phyloP scores from a whole-genome alignment of 37 sponge, comb jelly and placozoan species.

The Aplysina aerophoba region DNA sequence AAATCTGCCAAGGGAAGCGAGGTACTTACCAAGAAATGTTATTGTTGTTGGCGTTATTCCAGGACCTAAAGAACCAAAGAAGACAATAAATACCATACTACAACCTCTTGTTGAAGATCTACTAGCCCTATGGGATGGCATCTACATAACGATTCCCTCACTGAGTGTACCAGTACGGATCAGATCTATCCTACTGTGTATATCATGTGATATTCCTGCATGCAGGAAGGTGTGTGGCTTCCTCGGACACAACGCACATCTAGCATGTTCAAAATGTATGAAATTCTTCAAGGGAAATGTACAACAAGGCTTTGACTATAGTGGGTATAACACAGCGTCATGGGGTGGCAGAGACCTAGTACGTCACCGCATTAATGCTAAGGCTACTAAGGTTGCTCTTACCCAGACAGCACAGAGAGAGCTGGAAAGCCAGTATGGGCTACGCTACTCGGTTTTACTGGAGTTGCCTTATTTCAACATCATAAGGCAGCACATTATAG shows the following conservation, averaged over 20 bases:
- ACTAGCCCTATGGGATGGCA: constrained; percentile 30
- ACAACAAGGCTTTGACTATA: neutral
- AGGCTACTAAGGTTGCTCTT: neutral
- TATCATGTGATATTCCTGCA: constrained; percentile 16
- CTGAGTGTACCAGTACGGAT: neutral
- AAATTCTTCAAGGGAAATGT: neutral
- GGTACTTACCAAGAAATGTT: constrained; percentile 43
- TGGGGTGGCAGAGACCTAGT: neutral
- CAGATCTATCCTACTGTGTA: neutral
- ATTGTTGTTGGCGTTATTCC: constrained; percentile 49
- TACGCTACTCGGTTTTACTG: constrained; percentile 11
- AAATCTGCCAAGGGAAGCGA: constrained; percentile 28
- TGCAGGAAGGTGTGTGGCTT: constrained; percentile 18
- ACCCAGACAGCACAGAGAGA: neutral
- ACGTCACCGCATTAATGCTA: neutral
- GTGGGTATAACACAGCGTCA: neutral
- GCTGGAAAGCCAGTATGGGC: neutral
- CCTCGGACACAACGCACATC: neutral
- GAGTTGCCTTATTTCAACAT: constrained; percentile 14
- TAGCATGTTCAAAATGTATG: constrained; percentile 14
- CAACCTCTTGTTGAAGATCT: constrained; percentile 52
- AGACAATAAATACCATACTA: constrained; percentile 30
- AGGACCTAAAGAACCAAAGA: constrained; percentile 58
- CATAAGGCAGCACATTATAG: constrained; percentile 15
- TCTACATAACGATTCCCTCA: neutral